These are phyloP conservation scores for Pocota personata DNA, from an alignment of 2,888 invertebrate species.

Conservation along the genomic window DNA sequence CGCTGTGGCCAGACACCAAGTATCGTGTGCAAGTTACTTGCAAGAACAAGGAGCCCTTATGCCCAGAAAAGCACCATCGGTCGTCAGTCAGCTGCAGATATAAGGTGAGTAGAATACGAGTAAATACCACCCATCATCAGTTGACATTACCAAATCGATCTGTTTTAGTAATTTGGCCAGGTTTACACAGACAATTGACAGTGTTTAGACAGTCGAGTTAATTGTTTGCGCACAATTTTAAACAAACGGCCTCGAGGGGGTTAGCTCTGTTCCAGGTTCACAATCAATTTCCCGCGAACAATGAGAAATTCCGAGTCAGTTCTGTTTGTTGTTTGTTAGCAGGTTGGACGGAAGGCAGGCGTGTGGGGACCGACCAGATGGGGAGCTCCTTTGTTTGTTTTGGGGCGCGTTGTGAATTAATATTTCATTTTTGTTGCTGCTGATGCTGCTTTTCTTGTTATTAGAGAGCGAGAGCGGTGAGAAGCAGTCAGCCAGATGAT, in stretches of 20 bases:
- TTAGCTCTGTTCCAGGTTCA: constrained; percentile 27
- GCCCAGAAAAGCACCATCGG: too few species aligned
- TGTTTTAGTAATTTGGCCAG: constrained; percentile 1
- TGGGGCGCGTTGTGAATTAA: constrained; percentile 50
- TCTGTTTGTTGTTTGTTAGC: constrained; percentile 33
- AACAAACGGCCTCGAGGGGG: constrained; percentile 53
- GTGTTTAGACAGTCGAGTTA: constrained; percentile 64
- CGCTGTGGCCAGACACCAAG: constrained; percentile 82
- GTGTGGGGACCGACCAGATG: not conserved
- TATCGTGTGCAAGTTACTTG: constrained; percentile 83
- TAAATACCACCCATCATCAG: not conserved
- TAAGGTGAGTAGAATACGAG: constrained; percentile 78
- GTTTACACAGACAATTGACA: constrained; percentile 47
- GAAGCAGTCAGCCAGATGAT: constrained; percentile 42
- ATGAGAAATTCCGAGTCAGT: constrained; percentile 18
- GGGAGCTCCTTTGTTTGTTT: constrained; percentile 59
- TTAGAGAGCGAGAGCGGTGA: constrained; percentile 2
- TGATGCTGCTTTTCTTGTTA: constrained; percentile 39
- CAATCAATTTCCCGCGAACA: constrained; percentile 65
- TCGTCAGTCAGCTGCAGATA: too few species aligned
- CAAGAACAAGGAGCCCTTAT: constrained; percentile 79
- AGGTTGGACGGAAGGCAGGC: not conserved
- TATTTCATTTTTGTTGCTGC: constrained; percentile 66
- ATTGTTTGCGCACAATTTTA: constrained; percentile 66
- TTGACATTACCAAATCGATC: not conserved